Base-by-base conservation (phyloP, 2,797 vertebrate genomes). In the Hyperoplus immaculatus region DNA sequence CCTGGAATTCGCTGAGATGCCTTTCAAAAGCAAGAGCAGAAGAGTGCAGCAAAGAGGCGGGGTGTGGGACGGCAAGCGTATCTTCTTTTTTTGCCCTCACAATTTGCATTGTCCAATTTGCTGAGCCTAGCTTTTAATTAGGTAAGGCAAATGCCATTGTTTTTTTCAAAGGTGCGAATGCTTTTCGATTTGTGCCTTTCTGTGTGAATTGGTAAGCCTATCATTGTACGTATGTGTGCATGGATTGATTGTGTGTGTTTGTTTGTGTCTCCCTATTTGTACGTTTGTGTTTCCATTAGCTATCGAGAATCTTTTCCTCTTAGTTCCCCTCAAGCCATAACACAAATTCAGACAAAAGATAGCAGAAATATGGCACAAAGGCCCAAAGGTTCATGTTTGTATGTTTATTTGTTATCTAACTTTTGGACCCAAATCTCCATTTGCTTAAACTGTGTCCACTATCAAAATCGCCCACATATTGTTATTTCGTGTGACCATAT, bases 71-170 rank as follows among this genome's bases (percentile, higher is more conserved):
- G 6, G 18, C 29, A 36, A 57, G 39, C 1, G 0, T 67, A 13
- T 71, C 11, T 57, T 63, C 45, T 54, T 49, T 77, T 60, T 55
- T 57, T 39, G 61, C 49, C 69, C 60, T 65, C 50, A 43, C 41
- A 72, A 75, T 87, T 86, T 73, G 58, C 76, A 71, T 73, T 72
- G 77, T 89, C 78, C 81, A 84, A 78, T 88, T 92, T 87, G 78
- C 80, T 79, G 78, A 87, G 78, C 45, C 39, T 68, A 79, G 78
- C 59, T 90, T 92, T 89, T 90, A 92, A 92, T 93, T 87, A 88
- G 85, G 56, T 81, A 69, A 81, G 79, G 88, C 73, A 49, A 60
- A 67, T 14, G 21, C 49, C 43, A 46, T 78, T 80, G 53, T 70
- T 62, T 54, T n/a, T 54, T 38, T 79, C 12, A 69, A 10, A 18